Evolutionary conservation across 2,888 invertebrate species (phyloP).

Genomic region (Drosophila imparisetae): DNA sequence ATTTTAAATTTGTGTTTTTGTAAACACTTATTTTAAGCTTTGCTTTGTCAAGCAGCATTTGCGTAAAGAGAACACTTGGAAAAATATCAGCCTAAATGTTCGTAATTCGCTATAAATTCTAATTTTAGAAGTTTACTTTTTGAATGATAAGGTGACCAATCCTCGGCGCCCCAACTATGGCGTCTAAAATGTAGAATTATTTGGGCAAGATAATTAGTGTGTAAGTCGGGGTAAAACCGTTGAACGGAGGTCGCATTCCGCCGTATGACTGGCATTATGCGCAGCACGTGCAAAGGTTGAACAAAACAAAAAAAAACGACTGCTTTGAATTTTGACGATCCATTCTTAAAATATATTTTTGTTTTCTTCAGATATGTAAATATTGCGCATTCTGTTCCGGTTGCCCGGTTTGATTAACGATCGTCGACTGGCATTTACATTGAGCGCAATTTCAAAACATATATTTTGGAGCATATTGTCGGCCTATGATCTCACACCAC

Average conservation of each 20-base stretch:
- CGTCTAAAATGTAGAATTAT: not conserved
- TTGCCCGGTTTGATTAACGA: conserved; percentile 70
- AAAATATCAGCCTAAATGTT: no score
- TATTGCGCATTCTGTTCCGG: conserved; percentile 69
- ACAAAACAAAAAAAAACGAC: not conserved
- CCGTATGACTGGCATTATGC: conserved; percentile 7
- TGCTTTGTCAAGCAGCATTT: not conserved
- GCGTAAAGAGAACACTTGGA: not conserved
- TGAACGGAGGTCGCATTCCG: conserved; percentile 37
- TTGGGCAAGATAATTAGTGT: not conserved
- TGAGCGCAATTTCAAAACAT: conserved; percentile 38
- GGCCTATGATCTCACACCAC: conserved; percentile 43
- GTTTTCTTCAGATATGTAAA: conserved; percentile 56
- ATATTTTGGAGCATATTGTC: not conserved
- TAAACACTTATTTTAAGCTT: not conserved
- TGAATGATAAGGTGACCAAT: no score
- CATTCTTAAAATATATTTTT: conserved; percentile 6
- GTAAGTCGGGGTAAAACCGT: not conserved
- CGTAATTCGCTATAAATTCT: no score
- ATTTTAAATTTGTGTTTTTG: conserved; percentile 31
- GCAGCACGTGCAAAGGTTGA: conserved; percentile 9
- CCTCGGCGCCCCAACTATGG: no score
- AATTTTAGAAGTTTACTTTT: not conserved
- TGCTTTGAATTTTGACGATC: conserved; percentile 53
- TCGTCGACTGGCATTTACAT: conserved; percentile 44